A percentile compares a stretch with the other conserved stretches of the same genome.
Evolutionary conservation across 2,888 invertebrate species (phyloP).

Genomic region (Pherbina coryleti): DNA sequence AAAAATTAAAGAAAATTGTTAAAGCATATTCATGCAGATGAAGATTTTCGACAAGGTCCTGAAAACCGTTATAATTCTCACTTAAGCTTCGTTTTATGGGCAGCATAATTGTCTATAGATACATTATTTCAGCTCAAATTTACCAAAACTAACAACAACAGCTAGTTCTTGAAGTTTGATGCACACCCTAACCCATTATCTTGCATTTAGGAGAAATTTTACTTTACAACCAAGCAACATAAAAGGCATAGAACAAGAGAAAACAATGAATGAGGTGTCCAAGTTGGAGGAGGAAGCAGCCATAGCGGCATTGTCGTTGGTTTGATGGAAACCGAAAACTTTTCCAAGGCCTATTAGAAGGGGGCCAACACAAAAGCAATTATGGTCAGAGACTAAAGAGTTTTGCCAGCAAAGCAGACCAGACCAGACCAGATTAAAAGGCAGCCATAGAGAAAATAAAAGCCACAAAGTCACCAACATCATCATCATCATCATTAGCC

Average conservation of each 20-base stretch:
- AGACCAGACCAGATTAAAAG: constrained; percentile 25
- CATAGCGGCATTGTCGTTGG: neutral
- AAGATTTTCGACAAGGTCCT: neutral
- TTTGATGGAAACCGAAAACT: constrained; percentile 25
- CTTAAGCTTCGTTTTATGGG: neutral
- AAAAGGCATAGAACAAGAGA: neutral
- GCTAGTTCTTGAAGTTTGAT: neutral
- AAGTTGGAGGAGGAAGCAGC: neutral
- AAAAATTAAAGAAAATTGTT: too few relatives aligned
- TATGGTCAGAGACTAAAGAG: constrained; percentile 39
- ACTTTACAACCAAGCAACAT: constrained; percentile 20
- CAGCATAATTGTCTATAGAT: neutral
- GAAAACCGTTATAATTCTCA: neutral
- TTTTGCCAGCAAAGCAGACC: neutral
- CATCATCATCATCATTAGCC: constrained; percentile 26
- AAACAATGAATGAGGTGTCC: constrained; percentile 7
- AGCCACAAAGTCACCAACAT: constrained; percentile 34
- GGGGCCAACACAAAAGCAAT: constrained; percentile 44
- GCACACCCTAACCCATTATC: neutral
- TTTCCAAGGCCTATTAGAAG: constrained; percentile 39
- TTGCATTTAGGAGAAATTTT: neutral
- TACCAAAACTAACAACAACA: neutral
- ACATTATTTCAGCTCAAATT: neutral
- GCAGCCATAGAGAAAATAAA: constrained; percentile 24
- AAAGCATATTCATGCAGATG: neutral